Percentiles rank a stretch among this genome's conserved stretches.
These are phyloP conservation scores for Dreissena polymorpha DNA, from an alignment of 1,140 invertebrate genomes.

Conservation along the genomic window DNA sequence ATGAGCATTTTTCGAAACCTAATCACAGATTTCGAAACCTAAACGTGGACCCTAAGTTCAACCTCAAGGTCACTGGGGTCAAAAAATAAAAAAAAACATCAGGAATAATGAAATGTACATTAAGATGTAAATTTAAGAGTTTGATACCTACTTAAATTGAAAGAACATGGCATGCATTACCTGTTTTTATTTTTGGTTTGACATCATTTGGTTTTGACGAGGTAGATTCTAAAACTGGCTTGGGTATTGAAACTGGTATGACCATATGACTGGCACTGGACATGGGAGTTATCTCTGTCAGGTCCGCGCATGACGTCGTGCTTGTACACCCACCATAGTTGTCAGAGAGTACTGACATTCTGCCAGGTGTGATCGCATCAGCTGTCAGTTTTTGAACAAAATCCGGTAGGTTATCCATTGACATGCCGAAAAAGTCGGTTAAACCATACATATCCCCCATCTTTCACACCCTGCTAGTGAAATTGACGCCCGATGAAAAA, in stretches of 20 bases:
- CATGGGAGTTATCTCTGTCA: no score
- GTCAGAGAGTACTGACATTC: slow-evolving; percentile 41
- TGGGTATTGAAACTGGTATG: slow-evolving; percentile 16
- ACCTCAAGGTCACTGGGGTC: no score
- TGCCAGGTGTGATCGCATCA: slow-evolving; percentile 50
- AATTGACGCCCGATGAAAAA: no score
- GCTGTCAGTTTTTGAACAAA: slow-evolving; percentile 48
- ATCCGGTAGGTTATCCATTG: slow-evolving; percentile 35
- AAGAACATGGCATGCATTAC: slow-evolving; percentile 19
- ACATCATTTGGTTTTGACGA: slow-evolving; percentile 15
- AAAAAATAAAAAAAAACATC: no score
- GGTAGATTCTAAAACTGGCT: slow-evolving; percentile 38
- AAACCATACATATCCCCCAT: slow-evolving; percentile 28
- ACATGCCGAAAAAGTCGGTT: not conserved
- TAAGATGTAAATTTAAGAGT: no score
- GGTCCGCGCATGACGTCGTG: no score
- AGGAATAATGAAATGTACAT: no score
- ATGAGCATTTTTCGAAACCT: no score
- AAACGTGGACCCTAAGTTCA: no score
- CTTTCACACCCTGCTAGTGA: not conserved
- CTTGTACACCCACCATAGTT: slow-evolving; percentile 6
- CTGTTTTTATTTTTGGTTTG: slow-evolving; percentile 46
- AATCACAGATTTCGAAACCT: no score
- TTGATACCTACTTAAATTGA: no score
- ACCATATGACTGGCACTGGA: not conserved